Conservation (phyloP, 2,113 vertebrate species). For the Callionymus lyra region DNA sequence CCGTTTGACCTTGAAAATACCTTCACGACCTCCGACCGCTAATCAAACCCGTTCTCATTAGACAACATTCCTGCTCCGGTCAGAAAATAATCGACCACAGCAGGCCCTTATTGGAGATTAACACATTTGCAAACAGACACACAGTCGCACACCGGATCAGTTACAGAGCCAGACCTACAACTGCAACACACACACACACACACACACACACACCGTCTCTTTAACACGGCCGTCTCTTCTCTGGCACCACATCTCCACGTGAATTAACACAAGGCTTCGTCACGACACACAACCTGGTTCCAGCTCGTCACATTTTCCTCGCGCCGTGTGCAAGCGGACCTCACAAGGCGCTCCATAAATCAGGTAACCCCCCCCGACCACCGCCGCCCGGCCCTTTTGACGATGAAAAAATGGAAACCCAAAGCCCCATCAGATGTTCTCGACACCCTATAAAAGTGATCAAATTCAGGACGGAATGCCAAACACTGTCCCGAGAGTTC, state of each 20-base stretch:
- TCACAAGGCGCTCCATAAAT: constrained; percentile 16
- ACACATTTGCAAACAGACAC: not conserved
- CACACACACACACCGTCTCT: constrained; percentile 36
- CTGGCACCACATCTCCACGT: constrained; percentile 36
- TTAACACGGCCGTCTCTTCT: constrained; percentile 48
- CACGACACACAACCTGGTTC: constrained; percentile 34
- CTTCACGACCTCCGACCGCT: too few species aligned
- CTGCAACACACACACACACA: not conserved
- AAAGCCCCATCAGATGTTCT: constrained; percentile 11
- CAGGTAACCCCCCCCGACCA: constrained; percentile 9
- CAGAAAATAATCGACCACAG: not conserved
- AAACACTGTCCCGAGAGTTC: constrained; percentile 7
- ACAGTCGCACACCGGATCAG: constrained; percentile 6
- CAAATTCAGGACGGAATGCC: constrained; percentile 36
- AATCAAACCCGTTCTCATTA: too few species aligned
- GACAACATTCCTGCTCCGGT: too few species aligned
- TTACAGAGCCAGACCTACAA: constrained; percentile 6
- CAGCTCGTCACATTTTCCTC: constrained; percentile 41
- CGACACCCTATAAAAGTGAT: constrained; percentile 52
- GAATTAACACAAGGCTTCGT: constrained; percentile 48
- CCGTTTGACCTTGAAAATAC: too few species aligned
- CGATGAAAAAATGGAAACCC: constrained; percentile 16
- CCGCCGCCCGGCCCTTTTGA: too few species aligned
- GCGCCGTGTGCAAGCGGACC: constrained; percentile 38
- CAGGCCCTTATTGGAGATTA: constrained; percentile 1